Evolutionary conservation across 2,113 vertebrate species (phyloP), one percentile per base, ranked within the genome.

Genomic region (Podarcis cretensis): DNA sequence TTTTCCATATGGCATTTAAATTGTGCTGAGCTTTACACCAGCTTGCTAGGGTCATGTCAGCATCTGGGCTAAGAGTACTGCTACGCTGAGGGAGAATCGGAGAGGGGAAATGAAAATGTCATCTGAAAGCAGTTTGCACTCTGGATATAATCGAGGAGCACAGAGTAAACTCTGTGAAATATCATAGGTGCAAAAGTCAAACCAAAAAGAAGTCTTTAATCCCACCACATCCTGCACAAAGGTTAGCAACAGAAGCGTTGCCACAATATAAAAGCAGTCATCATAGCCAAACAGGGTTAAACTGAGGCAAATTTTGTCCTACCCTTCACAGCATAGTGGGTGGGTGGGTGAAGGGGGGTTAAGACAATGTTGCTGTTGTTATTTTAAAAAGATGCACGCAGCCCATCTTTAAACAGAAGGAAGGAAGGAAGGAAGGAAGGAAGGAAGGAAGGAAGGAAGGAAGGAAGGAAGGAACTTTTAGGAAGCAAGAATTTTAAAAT

Each of bases 101-200:
- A 63, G 32, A 14, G 69, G 35, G 57, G 48, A 65, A 83, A 65
- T 76, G 80, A 83, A 88, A 88, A 88, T 88, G 80, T 83, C 79
- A 88, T 82, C 27, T 54, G 18, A 83, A 40, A 76, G 87, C 57
- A 75, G 13, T 76, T 13, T 40, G 73, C 27, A 66, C 37, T 80
- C 57, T 12, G 35, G 73, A 88, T 82, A 88, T 88, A 82, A 88
- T 48, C 71, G 65, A 65, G 35, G 54, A 82, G 18, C 69, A 63
- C 20, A 73, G 86, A 74, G 37, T 83, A 88, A 66, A 83, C 57
- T 66, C 71, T 32, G 27, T 75, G 80, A 88, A 88, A 83, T 88
- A 88, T 66, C 80, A 88, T 37, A n/a, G 32, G 79, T 83, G 80
- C 30, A 88, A 88, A 83, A 79, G 59, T 83, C 57, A 83, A 65